phyloP scores from a whole-genome alignment of 2,888 invertebrate genomes.

The Acrocyrtus sp. region DNA sequence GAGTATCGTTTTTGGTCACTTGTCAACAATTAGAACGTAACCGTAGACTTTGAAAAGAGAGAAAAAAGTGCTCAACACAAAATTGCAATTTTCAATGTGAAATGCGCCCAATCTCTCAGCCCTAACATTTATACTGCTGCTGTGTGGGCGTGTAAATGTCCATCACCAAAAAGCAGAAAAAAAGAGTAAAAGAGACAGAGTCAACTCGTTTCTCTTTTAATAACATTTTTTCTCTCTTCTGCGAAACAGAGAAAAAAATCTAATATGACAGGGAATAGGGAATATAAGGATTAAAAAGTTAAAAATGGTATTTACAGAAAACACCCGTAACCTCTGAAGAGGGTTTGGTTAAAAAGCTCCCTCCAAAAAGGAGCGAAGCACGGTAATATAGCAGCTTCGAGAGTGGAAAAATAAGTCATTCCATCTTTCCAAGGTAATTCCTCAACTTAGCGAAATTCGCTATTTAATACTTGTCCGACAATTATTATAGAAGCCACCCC shows the following conservation, averaged over 20 bases:
- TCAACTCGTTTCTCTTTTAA: not conserved
- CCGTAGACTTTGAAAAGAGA: conserved; percentile 1
- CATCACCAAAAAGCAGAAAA: not conserved
- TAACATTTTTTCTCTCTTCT: no score
- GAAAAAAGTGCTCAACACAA: not conserved
- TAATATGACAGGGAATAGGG: not conserved
- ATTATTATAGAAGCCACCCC: conserved; percentile 1
- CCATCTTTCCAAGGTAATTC: conserved; percentile 37
- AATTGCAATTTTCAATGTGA: not conserved
- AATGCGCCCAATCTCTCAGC: not conserved
- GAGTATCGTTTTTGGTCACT: not conserved
- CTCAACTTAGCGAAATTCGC: not conserved
- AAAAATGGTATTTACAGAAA: not conserved
- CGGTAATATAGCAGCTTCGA: not conserved
- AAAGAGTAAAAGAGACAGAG: not conserved
- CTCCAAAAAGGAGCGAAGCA: not conserved
- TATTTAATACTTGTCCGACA: not conserved
- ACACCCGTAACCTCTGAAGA: not conserved
- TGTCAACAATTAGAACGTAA: conserved; percentile 52
- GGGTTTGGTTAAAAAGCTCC: not conserved
- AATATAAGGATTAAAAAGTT: not conserved
- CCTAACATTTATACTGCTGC: not conserved
- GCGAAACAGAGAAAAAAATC: not conserved
- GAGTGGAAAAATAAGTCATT: conserved; percentile 18
- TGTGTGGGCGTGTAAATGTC: not conserved